phyloP scores from a whole-genome alignment of 2,888 invertebrate genomes.

The Dermolepida albohirtum region DNA sequence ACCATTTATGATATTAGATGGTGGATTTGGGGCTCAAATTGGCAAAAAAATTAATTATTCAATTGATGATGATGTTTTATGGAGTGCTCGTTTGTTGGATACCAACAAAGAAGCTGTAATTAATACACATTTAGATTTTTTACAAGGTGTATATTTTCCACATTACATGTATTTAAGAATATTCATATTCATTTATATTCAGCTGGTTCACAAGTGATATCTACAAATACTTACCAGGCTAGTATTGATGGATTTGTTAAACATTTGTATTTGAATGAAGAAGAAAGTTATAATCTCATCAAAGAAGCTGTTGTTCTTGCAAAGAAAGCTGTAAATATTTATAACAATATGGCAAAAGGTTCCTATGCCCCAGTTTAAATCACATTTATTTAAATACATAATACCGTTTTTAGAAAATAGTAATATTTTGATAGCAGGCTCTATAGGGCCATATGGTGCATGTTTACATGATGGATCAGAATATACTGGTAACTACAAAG shows the following conservation, averaged over 20 bases:
- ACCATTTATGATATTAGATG: conserved; percentile 66
- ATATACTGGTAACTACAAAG: conserved; percentile 83
- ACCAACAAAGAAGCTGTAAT: conserved; percentile 81
- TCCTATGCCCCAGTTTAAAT: too few relatives aligned
- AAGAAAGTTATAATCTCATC: conserved; percentile 77
- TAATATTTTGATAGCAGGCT: conserved; percentile 79
- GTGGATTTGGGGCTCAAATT: conserved; percentile 83
- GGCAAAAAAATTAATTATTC: conserved; percentile 76
- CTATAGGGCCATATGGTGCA: conserved; percentile 92
- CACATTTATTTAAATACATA: too few relatives aligned
- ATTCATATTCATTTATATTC: conserved; percentile 44
- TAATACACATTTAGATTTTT: conserved; percentile 81
- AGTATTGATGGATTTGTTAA: conserved; percentile 79
- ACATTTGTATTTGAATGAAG: conserved; percentile 74
- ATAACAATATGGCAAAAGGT: conserved; percentile 55
- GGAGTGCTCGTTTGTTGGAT: conserved; percentile 83
- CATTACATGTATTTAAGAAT: conserved; percentile 1
- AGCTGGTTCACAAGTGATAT: conserved; percentile 86
- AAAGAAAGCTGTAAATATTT: conserved; percentile 73
- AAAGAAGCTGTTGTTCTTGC: conserved; percentile 78
- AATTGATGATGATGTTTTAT: conserved; percentile 84
- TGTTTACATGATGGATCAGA: conserved; percentile 89
- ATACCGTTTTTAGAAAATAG: conserved; percentile 1
- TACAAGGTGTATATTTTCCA: conserved; percentile 69
- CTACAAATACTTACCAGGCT: conserved; percentile 89